phyloP scores from a whole-genome alignment of 2,113 vertebrate genomes.

The Aegithalos caudatus region DNA sequence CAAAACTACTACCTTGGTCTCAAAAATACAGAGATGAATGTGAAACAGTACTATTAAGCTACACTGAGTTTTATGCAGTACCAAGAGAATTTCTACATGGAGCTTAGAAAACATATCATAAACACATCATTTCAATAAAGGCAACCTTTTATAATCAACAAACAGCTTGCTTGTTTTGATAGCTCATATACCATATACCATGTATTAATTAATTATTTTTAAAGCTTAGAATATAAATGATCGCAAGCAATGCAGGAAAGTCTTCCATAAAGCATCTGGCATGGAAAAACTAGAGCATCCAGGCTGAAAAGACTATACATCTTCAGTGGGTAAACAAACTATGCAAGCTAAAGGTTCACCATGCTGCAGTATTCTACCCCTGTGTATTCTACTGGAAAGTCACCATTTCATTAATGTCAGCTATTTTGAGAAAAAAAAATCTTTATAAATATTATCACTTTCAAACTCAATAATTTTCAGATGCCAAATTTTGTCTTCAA shows the following conservation, averaged over 20 bases:
- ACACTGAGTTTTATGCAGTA: background rate
- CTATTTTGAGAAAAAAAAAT: background rate
- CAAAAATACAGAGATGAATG: background rate
- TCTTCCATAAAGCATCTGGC: background rate
- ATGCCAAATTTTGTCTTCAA: background rate
- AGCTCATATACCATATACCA: background rate
- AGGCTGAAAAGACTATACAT: background rate
- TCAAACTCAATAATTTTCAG: background rate
- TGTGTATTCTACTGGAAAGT: background rate
- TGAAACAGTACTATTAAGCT: background rate
- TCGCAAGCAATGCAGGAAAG: background rate
- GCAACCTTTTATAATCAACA: background rate
- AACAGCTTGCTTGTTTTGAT: background rate
- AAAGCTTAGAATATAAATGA: slow-evolving; percentile 1
- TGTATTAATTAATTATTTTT: background rate
- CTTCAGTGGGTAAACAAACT: background rate
- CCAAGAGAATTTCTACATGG: background rate
- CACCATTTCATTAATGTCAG: background rate
- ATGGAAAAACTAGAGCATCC: background rate
- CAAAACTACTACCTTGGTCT: background rate
- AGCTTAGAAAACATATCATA: background rate
- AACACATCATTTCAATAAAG: background rate
- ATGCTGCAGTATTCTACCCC: background rate
- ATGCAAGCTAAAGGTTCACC: background rate
- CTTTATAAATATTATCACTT: background rate